Conservation (phyloP, 2,888 invertebrate species). For the Teleiodes luculella region DNA sequence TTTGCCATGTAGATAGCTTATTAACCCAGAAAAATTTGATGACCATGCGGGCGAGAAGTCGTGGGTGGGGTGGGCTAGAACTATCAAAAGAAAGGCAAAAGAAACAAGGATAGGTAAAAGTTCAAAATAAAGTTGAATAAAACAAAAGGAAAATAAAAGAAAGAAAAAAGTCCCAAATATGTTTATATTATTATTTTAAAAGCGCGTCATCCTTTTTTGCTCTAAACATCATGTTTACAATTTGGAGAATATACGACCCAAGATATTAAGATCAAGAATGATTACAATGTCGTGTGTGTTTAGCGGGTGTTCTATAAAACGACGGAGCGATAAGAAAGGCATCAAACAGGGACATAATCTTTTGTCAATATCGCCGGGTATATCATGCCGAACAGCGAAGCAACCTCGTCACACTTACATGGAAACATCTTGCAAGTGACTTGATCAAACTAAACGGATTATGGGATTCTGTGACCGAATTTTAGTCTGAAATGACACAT, state of each 20-base stretch:
- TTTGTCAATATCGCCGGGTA: conserved; percentile 63
- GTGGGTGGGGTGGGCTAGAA: too few species aligned
- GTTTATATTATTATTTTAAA: too few species aligned
- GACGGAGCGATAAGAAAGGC: conserved; percentile 48
- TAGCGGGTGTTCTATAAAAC: background rate
- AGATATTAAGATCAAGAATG: conserved; percentile 2
- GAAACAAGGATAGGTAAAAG: too few species aligned
- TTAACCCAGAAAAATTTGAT: too few species aligned
- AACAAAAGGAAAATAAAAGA: too few species aligned
- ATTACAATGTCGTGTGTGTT: background rate
- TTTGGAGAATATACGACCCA: background rate
- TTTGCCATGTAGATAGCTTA: too few species aligned
- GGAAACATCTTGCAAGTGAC: conserved; percentile 32
- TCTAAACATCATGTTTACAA: background rate
- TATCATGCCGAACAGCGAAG: conserved; percentile 43
- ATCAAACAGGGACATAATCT: conserved; percentile 53
- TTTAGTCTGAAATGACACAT: conserved; percentile 20
- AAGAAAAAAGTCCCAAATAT: too few species aligned
- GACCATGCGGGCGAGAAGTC: too few species aligned
- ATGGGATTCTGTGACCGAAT: background rate
- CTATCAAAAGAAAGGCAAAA: too few species aligned
- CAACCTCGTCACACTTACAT: conserved; percentile 31
- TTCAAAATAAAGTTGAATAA: too few species aligned
- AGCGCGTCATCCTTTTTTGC: too few species aligned
- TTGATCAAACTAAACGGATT: background rate